These are phyloP conservation scores for Benthosema pterotum DNA, from an alignment of 2,797 vertebrate species.

Conservation along the genomic window DNA sequence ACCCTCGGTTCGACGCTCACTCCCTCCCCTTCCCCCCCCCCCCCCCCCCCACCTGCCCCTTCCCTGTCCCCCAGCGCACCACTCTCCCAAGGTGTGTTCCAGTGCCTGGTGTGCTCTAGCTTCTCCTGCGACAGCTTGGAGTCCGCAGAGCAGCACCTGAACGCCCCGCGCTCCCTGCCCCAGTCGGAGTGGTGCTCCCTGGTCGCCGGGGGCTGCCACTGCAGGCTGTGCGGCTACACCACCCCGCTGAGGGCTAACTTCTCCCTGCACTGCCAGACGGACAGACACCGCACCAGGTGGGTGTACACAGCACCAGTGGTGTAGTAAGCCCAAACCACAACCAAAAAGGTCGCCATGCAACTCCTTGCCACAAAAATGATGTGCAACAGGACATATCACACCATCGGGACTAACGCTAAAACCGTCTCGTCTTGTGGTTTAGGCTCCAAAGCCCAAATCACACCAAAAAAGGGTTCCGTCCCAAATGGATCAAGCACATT, in stretches of 20 bases:
- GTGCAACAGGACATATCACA: no score
- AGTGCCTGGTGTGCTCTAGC: slow-evolving; percentile 94
- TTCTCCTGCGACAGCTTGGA: slow-evolving; percentile 96
- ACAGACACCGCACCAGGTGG: slow-evolving; percentile 91
- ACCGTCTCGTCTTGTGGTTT: no score
- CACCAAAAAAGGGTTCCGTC: no score
- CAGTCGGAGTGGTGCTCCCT: slow-evolving; percentile 96
- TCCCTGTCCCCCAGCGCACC: slow-evolving; percentile 65
- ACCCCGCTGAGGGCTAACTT: slow-evolving; percentile 98
- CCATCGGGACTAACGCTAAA: no score
- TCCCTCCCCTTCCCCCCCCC: slow-evolving; percentile 90
- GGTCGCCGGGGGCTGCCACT: slow-evolving; percentile 94
- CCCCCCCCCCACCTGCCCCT: slow-evolving; percentile 72
- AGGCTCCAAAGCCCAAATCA: no score
- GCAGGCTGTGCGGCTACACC: slow-evolving; percentile 95
- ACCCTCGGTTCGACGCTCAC: slow-evolving; percentile 90
- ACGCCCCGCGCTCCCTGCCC: slow-evolving; percentile 88
- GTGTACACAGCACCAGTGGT: no score
- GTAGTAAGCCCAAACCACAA: no score
- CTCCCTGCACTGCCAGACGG: slow-evolving; percentile 98
- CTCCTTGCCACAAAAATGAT: no score
- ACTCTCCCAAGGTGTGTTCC: slow-evolving; percentile 83
- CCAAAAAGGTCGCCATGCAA: no score
- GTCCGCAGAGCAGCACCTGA: slow-evolving; percentile 93
- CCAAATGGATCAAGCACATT: no score